phyloP scores from a whole-genome alignment of 1,140 invertebrate genomes.

The Babylonia areolata region DNA sequence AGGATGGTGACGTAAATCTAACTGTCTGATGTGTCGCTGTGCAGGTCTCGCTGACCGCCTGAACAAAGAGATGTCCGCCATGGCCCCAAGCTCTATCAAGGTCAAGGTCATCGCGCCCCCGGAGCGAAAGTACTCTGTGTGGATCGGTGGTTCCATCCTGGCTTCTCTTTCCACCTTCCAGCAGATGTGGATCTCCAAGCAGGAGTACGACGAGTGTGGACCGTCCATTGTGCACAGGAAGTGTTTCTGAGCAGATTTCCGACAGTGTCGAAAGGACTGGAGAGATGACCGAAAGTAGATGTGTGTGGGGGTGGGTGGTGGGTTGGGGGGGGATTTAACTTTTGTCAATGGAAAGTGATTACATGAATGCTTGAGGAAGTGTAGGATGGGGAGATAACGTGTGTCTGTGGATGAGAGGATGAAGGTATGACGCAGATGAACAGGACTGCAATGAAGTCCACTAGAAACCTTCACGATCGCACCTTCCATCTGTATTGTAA shows the following conservation, averaged over 20 bases:
- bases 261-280: not conserved
- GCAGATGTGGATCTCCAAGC: slow-evolving; percentile 80
- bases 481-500: too few relatives aligned
- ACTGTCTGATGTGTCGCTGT: not conserved
- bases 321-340: too few relatives aligned
- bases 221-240: slow-evolving; percentile 83
- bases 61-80: slow-evolving; percentile 84
- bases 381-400: too few relatives aligned
- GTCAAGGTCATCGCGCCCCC: slow-evolving; percentile 85
- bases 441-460: too few relatives aligned
- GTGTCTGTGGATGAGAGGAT: too few relatives aligned
- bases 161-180: slow-evolving; percentile 82
- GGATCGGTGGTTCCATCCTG: slow-evolving; percentile 78
- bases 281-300: not conserved
- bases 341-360: too few relatives aligned
- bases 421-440: too few relatives aligned
- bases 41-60: slow-evolving; percentile 53
- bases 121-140: slow-evolving; percentile 72
- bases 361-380: too few relatives aligned
- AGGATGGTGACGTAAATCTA: too few relatives aligned
- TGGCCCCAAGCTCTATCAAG: slow-evolving; percentile 85
- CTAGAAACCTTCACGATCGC: too few relatives aligned
- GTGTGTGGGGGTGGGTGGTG: not conserved
- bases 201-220: slow-evolving; percentile 93
- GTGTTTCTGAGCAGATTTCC: slow-evolving; percentile 48